These are phyloP conservation scores for Rhabdophis nuchalis DNA, from an alignment of 2,797 vertebrate species.

Conservation along the genomic window DNA sequence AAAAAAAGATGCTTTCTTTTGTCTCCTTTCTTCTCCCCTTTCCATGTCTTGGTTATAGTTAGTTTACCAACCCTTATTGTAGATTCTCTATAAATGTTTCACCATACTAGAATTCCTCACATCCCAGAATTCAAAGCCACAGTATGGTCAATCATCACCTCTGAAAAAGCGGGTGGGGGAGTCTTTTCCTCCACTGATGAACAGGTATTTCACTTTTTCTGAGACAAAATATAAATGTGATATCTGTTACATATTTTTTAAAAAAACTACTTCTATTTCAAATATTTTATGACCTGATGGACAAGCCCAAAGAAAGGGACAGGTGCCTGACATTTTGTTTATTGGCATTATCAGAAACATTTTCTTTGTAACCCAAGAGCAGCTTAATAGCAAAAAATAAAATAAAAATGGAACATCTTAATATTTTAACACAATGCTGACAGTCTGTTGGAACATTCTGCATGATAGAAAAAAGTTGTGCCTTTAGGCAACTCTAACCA, in stretches of 20 bases:
- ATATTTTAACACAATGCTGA: conserved; percentile 6
- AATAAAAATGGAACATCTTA: conserved; percentile 4
- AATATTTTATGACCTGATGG: conserved; percentile 7
- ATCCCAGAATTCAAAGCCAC: background rate
- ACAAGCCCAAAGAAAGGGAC: background rate
- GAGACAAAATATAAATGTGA: background rate
- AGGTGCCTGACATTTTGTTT: background rate
- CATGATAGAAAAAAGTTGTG: conserved; percentile 49
- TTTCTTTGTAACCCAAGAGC: conserved; percentile 39
- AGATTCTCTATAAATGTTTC: background rate
- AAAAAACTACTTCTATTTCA: background rate
- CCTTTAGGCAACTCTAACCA: conserved; percentile 55
- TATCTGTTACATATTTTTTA: background rate
- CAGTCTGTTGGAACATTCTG: conserved; percentile 53
- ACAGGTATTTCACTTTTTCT: background rate
- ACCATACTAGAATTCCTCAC: background rate
- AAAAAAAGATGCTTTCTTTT: too few species aligned
- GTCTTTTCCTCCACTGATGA: background rate
- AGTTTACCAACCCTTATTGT: too few species aligned
- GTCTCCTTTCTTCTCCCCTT: background rate
- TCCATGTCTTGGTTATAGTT: background rate
- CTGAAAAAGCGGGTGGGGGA: background rate
- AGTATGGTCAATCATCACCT: background rate
- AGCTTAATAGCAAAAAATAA: conserved; percentile 39
- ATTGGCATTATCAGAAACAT: conserved; percentile 16